Evolutionary conservation across 2,797 vertebrate genomes (phyloP), one percentile per base, ranked within the genome.

Genomic region (Diplodus puntazzo): DNA sequence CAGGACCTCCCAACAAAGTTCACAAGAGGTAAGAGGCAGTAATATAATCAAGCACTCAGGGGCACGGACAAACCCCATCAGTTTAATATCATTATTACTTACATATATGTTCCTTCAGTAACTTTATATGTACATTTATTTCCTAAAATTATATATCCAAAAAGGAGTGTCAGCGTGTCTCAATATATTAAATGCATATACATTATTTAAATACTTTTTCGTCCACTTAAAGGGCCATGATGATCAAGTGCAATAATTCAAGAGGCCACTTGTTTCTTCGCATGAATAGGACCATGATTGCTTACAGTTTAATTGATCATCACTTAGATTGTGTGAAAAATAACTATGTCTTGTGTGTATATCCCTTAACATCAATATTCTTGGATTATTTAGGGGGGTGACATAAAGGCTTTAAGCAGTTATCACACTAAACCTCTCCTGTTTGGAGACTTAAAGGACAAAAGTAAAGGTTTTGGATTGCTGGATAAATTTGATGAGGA

Each of bases 341-440:
- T 13, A 7, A 2, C 6, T 25, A 0, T 66, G 16, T 46, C 2
- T 50, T 64, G 58, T 59, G 14, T 21, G 7, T 39, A 30, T 54
- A 17, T 42, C 30, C 13, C 3, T 2, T 53, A 42, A 53, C 8
- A 0, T 71, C 4, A 52, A 8, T 50, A 0, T 73, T 30, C 65
- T 79, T 3, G 78, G 62, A 34, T 43, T 77, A 2, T 91, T 69
- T 75, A 96, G 96, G 94, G 96, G 92, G 98, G 90, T 55, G 97
- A 98, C 72, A 91, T 94, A 83, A 97, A 92, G 81, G 87, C 97
- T 92, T 94, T 93, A 52, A 93, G 83, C 86, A 98, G 93, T 92
- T 99, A 99, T 88, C 96, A 95, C 74, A 89, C 94, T 69, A 99
- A 98, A 87, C 97, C 98, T 45, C 95, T 95, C 61, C 89, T 99